A percentile compares a stretch with the other conserved stretches of the same genome.
Evolutionary conservation across 2,113 vertebrate genomes (phyloP).

Genomic region (Stegastes partitus): DNA sequence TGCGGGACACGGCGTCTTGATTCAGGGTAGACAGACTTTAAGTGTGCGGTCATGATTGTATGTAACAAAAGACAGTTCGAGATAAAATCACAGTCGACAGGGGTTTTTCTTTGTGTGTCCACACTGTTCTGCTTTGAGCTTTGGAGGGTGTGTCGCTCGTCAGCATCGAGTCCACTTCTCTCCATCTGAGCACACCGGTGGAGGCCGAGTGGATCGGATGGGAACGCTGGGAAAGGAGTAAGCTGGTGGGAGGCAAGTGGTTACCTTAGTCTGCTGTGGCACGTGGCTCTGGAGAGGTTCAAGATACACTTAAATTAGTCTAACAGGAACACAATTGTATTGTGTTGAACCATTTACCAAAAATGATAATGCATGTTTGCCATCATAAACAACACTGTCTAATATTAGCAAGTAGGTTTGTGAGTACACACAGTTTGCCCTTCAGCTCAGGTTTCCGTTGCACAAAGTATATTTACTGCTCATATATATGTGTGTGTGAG

Average conservation of each 20-base stretch:
- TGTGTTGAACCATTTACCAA: background rate
- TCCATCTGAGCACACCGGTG: background rate
- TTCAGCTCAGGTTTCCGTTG: conserved; percentile 6
- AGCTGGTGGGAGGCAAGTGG: background rate
- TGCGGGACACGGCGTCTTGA: background rate
- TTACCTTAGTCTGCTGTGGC: background rate
- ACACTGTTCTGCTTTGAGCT: background rate
- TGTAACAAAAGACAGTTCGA: background rate
- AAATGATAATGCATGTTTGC: background rate
- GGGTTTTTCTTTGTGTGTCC: background rate
- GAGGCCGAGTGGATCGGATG: conserved; percentile 1
- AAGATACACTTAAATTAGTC: background rate
- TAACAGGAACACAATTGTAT: background rate
- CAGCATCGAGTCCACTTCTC: conserved; percentile 5
- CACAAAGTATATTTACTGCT: background rate
- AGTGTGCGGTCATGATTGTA: background rate
- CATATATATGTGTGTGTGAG: background rate
- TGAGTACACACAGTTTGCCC: conserved; percentile 5
- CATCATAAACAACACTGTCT: background rate
- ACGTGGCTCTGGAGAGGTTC: background rate
- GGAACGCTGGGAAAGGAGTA: background rate
- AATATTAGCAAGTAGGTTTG: background rate
- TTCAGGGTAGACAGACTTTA: background rate
- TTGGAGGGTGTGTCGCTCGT: background rate
- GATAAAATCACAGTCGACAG: background rate